Evolutionary conservation across 1,140 invertebrate genomes (phyloP), one percentile per base, ranked within the genome.

Genomic region (Drosophila albomicans): DNA sequence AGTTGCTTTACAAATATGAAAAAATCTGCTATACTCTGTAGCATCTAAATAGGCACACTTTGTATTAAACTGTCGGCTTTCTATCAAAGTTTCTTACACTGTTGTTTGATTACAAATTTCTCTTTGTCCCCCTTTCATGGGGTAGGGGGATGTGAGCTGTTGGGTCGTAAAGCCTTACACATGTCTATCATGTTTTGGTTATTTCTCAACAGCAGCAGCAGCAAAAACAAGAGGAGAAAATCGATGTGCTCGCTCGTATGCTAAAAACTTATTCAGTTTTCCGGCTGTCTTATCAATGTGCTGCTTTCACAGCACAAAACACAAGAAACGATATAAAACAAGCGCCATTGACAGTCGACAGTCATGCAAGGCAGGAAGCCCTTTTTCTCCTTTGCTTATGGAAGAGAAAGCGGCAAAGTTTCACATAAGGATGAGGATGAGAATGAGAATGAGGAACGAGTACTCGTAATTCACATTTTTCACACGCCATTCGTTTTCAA

Each of bases 401-500:
- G 15, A 57, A 38, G 43, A 15, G 43, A 51, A 63, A 57, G 58
- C 5, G 41, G 20, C 20, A 28, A 63, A 70, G 41, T 70, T 75
- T 51, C 7, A 69, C 32, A 51, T 64, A 32, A 15, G 10, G 8
- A 6, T 30, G 63, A 56, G 63, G 0, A 43, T 16, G 35, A 15
- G 10, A 2, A 6, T 30, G 63, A 56, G 63, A 3, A 43, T 16
- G 35, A 54, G 30, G 6, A 56, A 57, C 51, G 54, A 41, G 32
- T 64, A 64, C 71, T 61, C 73, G 68, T 79, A 68, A 78, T 68
- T 79, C 77, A 79, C 73, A 79, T 79, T 87, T 88, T 84, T 87
- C 84, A 87, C 82, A 88, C 84, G 63, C 84, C 84, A 87, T 87
- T 87, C 82, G 82, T 80, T 88, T 88, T 87, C 82, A 87, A 87